Evolutionary conservation across 2,113 vertebrate species (phyloP).

Genomic region (Conger conger): DNA sequence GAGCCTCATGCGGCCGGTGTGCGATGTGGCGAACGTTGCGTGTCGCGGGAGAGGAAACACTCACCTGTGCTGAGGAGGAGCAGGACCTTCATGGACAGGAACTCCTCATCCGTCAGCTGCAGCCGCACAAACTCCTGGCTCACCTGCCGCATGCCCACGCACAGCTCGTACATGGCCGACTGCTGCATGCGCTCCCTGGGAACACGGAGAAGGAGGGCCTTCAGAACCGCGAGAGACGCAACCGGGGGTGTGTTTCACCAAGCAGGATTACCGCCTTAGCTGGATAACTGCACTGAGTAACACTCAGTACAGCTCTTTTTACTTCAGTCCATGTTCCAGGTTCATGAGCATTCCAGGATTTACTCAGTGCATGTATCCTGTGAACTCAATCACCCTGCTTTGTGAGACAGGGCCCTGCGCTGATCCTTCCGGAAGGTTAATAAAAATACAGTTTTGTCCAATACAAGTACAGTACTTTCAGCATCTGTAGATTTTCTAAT

Average conservation of each 20-base stretch:
- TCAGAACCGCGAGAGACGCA: not conserved
- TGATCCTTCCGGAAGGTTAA: too few species aligned
- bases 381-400: too few species aligned
- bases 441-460: too few species aligned
- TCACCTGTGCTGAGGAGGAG: constrained; percentile 95
- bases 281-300: too few species aligned
- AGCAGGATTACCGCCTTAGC: too few species aligned
- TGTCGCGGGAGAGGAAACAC: not conserved
- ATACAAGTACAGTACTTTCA: not conserved
- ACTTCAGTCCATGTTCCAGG: too few species aligned
- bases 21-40: not conserved
- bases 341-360: too few species aligned
- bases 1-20: not conserved
- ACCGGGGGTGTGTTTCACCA: not conserved
- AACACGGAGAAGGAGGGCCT: constrained; percentile 18
- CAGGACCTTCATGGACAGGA: constrained; percentile 95
- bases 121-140: constrained; percentile 95
- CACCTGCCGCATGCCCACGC: constrained; percentile 96
- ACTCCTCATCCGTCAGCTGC: constrained; percentile 94
- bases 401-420: too few species aligned
- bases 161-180: constrained; percentile 97
- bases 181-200: constrained; percentile 93
- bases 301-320: too few species aligned
- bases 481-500: not conserved
- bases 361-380: too few species aligned